phyloP scores from a whole-genome alignment of 1,140 invertebrate genomes.

The silkworm (Bombyx mori) region DNA sequence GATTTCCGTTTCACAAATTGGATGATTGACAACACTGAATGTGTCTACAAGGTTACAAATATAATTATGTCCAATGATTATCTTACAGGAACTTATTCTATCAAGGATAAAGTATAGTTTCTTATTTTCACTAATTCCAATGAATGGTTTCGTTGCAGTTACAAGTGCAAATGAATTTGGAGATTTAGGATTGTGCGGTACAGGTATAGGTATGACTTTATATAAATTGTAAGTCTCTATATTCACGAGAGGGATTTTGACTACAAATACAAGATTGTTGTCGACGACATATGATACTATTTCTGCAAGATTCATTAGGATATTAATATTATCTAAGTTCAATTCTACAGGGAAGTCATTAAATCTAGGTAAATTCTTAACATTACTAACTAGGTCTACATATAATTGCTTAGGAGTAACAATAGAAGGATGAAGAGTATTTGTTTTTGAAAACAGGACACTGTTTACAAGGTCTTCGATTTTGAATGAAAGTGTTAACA shows the following conservation, averaged over 20 bases:
- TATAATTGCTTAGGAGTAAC: constrained; percentile 13
- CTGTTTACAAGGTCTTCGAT: constrained; percentile 17
- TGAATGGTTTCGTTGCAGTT: constrained; percentile 5
- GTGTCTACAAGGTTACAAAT: constrained; percentile 5
- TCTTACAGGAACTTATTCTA: constrained; percentile 7
- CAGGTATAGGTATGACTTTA: constrained; percentile 12
- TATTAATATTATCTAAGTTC: constrained; percentile 12
- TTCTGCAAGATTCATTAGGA: constrained; percentile 2
- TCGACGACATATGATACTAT: constrained; percentile 2
- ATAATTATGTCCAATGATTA: neutral
- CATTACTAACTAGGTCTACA: constrained; percentile 15
- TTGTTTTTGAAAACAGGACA: constrained; percentile 11
- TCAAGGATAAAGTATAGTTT: constrained; percentile 5
- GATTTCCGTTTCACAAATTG: constrained; percentile 15
- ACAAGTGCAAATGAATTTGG: constrained; percentile 8
- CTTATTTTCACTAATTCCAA: constrained; percentile 12
- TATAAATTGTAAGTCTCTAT: constrained; percentile 7
- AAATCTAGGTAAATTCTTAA: constrained; percentile 10
- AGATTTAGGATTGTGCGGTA: constrained; percentile 4
- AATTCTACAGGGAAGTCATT: constrained; percentile 15
- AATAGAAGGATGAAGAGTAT: constrained; percentile 16
- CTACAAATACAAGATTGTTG: constrained; percentile 9
- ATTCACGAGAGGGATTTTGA: constrained; percentile 13
- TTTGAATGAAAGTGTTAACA: constrained; percentile 20
- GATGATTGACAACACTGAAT: constrained; percentile 1